These are phyloP conservation scores for Upupa epops DNA, from an alignment of 2,113 vertebrate species.

Conservation along the genomic window DNA sequence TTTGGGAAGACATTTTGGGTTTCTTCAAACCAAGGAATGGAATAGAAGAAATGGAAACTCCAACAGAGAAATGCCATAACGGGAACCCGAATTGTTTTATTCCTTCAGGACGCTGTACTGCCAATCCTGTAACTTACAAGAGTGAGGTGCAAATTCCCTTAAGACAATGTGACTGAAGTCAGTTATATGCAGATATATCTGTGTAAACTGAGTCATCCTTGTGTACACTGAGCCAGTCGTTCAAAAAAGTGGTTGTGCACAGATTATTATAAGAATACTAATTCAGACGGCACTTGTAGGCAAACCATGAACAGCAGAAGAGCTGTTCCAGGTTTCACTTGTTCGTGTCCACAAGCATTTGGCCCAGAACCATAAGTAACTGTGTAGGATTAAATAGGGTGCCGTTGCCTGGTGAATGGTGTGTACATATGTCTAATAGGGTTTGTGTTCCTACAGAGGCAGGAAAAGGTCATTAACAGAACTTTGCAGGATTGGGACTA, in stretches of 20 bases:
- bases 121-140: not conserved
- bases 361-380: not conserved
- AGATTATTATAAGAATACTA: not conserved
- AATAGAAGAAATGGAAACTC: not conserved
- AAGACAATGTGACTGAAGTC: not conserved
- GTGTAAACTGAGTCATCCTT: not conserved
- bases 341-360: not conserved
- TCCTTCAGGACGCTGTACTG: not conserved
- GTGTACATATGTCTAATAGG: not conserved
- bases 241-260: not conserved
- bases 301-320: not conserved
- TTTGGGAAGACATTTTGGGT: not conserved
- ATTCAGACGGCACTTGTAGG: not conserved
- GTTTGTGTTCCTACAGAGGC: not conserved
- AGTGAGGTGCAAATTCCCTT: not conserved
- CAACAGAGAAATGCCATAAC: not conserved
- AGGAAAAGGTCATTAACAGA: not conserved
- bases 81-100: not conserved
- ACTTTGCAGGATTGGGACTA: not conserved
- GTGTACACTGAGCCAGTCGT: not conserved
- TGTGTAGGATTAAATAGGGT: not conserved
- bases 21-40: not conserved
- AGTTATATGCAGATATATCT: not conserved
- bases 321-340: not conserved
- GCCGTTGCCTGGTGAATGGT: not conserved